phyloP scores from a whole-genome alignment of 2,797 vertebrate genomes.

The Chrosomus eos region DNA sequence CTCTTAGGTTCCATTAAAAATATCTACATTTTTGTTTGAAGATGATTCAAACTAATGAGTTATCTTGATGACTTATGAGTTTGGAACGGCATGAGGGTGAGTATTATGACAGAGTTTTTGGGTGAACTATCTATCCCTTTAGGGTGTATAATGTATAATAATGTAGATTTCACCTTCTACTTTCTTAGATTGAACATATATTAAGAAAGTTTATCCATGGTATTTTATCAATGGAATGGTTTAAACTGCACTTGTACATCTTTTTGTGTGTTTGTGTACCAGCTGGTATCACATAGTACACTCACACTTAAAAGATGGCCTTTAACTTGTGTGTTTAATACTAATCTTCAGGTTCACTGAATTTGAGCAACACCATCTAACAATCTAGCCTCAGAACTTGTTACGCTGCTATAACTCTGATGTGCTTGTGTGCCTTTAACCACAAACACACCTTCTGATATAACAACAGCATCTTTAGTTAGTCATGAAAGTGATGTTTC shows the following conservation, averaged over 20 bases:
- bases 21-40: background rate
- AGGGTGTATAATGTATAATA: no score
- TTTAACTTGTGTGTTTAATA: slow-evolving; percentile 23
- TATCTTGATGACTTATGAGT: background rate
- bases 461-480: slow-evolving; percentile 30
- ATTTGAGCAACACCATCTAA: slow-evolving; percentile 47
- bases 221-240: slow-evolving; percentile 36
- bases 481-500: slow-evolving; percentile 21
- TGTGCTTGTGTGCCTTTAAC: slow-evolving; percentile 66
- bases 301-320: slow-evolving; percentile 18
- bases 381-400: slow-evolving; percentile 12
- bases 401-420: slow-evolving; percentile 50
- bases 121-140: background rate
- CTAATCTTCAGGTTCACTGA: slow-evolving; percentile 29
- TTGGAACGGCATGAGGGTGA: background rate
- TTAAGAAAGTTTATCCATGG: slow-evolving; percentile 17
- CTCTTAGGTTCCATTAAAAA: background rate
- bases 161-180: background rate
- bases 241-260: slow-evolving; percentile 33
- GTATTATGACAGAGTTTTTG: background rate
- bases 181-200: background rate
- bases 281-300: background rate
- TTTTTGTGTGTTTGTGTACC: slow-evolving; percentile 38
- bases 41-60: background rate
- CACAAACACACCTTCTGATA: slow-evolving; percentile 16